Conservation (phyloP, 2,888 invertebrate genomes). For the Acholoe squamosa region DNA sequence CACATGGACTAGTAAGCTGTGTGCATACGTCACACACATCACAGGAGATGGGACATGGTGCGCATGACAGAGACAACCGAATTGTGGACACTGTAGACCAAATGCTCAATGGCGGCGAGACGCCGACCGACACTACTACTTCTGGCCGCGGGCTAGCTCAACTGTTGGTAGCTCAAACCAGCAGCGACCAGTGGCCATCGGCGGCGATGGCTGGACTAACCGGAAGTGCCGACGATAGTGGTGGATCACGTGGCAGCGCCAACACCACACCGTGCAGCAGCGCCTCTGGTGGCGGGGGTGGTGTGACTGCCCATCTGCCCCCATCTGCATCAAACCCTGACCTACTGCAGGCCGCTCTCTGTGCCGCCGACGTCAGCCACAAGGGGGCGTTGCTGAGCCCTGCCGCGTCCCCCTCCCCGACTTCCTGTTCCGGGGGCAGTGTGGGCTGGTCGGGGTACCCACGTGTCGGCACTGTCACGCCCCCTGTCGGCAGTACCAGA, state of each 20-base stretch:
- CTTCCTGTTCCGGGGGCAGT: slow-evolving; percentile 16
- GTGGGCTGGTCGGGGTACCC: neutral
- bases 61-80: neutral
- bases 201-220: neutral
- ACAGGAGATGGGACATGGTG: too few relatives aligned
- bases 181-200: neutral
- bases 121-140: neutral
- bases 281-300: neutral
- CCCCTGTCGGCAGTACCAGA: too few relatives aligned
- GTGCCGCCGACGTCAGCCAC: neutral
- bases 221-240: neutral
- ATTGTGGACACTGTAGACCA: slow-evolving; percentile 18
- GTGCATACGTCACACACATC: too few relatives aligned
- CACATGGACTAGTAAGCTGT: neutral
- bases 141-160: neutral
- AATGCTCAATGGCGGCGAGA: neutral
- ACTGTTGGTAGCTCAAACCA: neutral
- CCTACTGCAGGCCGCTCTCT: neutral
- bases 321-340: slow-evolving; percentile 68
- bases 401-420: neutral
- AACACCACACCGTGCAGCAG: slow-evolving; percentile 45
- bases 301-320: slow-evolving; percentile 55
- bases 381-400: neutral
- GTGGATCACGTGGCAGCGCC: neutral
- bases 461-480: neutral